A percentile compares a stretch with the other conserved stretches of the same genome.
Conservation (phyloP, 2,888 invertebrate species). For the Ectropis crepuscularia region DNA sequence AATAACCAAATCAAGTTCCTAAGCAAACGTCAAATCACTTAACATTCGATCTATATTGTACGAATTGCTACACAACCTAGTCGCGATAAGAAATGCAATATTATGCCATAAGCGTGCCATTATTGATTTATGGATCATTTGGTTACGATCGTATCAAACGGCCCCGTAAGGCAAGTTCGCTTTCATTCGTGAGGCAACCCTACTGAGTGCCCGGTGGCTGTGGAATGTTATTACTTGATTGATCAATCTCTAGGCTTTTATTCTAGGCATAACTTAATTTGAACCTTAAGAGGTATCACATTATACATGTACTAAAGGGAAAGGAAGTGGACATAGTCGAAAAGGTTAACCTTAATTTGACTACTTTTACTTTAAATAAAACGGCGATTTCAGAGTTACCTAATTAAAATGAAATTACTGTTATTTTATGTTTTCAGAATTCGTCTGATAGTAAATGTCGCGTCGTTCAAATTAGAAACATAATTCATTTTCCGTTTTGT, state of each 20-base stretch:
- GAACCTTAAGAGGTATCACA: conserved; percentile 23
- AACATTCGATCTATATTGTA: conserved; percentile 5
- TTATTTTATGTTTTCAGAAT: no score
- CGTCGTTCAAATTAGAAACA: no score
- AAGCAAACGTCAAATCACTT: conserved; percentile 5
- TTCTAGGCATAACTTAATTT: conserved; percentile 29
- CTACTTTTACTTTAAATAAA: background rate
- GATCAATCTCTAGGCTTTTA: conserved; percentile 25
- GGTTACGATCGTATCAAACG: conserved; percentile 17
- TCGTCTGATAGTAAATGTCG: no score
- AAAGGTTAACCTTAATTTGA: background rate
- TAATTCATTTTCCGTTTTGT: no score
- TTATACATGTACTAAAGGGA: no score
- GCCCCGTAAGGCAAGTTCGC: conserved; percentile 22
- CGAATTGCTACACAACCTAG: conserved; percentile 18
- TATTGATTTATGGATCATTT: conserved; percentile 25
- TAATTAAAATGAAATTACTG: no score
- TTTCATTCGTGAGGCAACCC: conserved; percentile 28
- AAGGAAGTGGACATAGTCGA: no score
- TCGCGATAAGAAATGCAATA: conserved; percentile 23
- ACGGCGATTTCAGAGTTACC: no score
- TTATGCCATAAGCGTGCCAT: conserved; percentile 23
- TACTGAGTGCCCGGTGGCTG: conserved; percentile 20
- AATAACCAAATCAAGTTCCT: background rate
- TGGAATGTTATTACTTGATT: conserved; percentile 14